phyloP scores from a whole-genome alignment of 2,113 vertebrate genomes.

The Candoia aspera region DNA sequence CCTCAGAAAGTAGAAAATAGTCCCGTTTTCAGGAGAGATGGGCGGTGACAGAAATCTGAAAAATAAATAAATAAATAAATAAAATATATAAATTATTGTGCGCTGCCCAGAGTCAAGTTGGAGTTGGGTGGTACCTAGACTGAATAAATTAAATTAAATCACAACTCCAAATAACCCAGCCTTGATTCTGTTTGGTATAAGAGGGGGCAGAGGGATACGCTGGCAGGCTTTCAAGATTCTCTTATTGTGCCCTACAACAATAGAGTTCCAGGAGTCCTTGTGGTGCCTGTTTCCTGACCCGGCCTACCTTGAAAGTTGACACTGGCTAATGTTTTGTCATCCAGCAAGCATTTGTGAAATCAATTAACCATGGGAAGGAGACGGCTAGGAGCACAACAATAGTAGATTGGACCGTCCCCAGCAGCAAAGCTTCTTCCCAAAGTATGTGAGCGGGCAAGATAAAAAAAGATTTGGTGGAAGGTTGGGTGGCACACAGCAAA shows the following conservation, averaged over 20 bases:
- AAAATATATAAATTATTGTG: no score
- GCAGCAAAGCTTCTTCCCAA: not conserved
- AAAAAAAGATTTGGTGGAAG: not conserved
- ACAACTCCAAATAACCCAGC: not conserved
- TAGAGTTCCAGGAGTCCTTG: not conserved
- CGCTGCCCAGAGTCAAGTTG: no score
- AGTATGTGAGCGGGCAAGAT: not conserved
- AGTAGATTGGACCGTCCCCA: not conserved
- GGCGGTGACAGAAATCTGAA: no score
- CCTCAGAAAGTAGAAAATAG: no score
- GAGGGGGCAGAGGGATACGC: not conserved
- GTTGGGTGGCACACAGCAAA: no score
- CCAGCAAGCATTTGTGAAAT: not conserved
- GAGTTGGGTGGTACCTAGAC: no score
- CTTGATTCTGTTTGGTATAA: not conserved
- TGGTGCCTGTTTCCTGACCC: not conserved
- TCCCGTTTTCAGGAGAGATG: no score
- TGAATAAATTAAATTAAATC: not conserved
- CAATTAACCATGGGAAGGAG: not conserved
- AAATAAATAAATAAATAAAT: no score
- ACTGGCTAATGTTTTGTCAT: not conserved
- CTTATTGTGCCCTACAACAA: not conserved
- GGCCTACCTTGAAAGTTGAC: not conserved
- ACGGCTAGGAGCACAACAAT: not conserved
- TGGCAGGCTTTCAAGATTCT: not conserved